A percentile compares a stretch with the other conserved stretches of the same genome.
Evolutionary conservation across 2,797 vertebrate genomes (phyloP).

Genomic region (Brotogeris chrysoptera): DNA sequence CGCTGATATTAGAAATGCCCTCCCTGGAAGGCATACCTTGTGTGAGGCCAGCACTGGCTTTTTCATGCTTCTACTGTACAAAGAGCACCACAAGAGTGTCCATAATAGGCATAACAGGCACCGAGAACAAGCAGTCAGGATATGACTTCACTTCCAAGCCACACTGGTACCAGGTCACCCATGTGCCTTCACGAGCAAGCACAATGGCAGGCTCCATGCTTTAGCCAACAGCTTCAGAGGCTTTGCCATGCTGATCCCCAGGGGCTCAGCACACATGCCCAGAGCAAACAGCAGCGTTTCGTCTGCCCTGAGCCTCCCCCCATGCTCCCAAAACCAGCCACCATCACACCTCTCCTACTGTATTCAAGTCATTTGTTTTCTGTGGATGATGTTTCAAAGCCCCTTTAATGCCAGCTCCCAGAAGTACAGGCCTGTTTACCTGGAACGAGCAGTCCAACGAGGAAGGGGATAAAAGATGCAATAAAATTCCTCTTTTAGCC

Average conservation of each 20-base stretch:
- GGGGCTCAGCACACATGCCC: neutral
- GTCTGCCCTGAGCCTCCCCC: neutral
- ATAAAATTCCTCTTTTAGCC: neutral
- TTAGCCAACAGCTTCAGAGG: neutral
- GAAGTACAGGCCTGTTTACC: neutral
- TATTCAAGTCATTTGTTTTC: neutral
- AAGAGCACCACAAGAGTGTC: neutral
- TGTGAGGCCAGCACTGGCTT: neutral
- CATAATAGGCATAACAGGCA: neutral
- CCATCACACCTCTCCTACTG: neutral
- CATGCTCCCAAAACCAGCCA: neutral
- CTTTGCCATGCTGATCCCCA: neutral
- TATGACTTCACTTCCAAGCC: neutral
- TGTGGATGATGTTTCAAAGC: neutral
- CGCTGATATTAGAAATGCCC: neutral
- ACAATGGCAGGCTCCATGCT: accelerated
- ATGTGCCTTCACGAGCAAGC: neutral
- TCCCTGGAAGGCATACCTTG: neutral
- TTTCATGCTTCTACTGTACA: neutral
- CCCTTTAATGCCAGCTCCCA: neutral
- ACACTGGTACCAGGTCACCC: neutral
- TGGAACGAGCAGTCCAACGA: neutral
- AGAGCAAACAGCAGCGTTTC: neutral
- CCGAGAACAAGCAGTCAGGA: neutral
- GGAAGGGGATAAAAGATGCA: neutral